Percentiles rank a stretch among this genome's conserved stretches.
Evolutionary conservation across 2,113 vertebrate species (phyloP).

Genomic region (Trematocara variabile): DNA sequence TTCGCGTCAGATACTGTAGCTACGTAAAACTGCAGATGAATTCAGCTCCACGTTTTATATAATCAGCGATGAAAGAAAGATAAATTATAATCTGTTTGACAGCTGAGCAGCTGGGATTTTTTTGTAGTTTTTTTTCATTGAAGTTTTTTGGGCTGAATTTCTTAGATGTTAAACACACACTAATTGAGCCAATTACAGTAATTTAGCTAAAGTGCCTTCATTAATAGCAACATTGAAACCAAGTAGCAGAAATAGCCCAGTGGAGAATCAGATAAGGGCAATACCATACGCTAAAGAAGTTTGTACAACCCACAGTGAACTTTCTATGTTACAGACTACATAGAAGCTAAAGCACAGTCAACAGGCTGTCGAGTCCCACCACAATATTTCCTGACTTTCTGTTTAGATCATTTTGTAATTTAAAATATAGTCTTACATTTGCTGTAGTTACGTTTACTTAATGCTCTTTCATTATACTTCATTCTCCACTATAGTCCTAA

Average conservation of each 20-base stretch:
- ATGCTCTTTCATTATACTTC: not conserved
- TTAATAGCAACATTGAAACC: constrained; percentile 36
- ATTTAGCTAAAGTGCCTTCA: constrained; percentile 12
- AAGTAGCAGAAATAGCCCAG: constrained; percentile 32
- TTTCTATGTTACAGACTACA: constrained; percentile 7
- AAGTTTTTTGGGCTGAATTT: not conserved
- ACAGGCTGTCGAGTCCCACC: not conserved
- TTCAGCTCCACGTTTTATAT: not conserved
- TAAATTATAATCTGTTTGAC: not conserved
- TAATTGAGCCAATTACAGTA: constrained; percentile 52
- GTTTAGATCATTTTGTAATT: not conserved
- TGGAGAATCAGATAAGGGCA: constrained; percentile 56
- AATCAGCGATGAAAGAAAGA: constrained; percentile 2
- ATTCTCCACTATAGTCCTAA: not conserved
- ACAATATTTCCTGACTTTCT: not conserved
- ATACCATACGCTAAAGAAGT: not conserved
- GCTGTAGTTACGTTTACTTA: not conserved
- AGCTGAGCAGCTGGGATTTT: not conserved
- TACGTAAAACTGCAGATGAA: not conserved
- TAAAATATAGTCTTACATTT: not conserved
- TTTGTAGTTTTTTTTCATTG: not conserved
- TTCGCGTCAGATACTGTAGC: not conserved
- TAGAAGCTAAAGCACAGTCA: not conserved
- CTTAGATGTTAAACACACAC: constrained; percentile 10
- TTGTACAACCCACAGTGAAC: not conserved